Percentiles rank a stretch among this genome's conserved stretches.
These are phyloP conservation scores for Sternarchorhynchus goeldii DNA, from an alignment of 2,797 vertebrate species.

Conservation along the genomic window DNA sequence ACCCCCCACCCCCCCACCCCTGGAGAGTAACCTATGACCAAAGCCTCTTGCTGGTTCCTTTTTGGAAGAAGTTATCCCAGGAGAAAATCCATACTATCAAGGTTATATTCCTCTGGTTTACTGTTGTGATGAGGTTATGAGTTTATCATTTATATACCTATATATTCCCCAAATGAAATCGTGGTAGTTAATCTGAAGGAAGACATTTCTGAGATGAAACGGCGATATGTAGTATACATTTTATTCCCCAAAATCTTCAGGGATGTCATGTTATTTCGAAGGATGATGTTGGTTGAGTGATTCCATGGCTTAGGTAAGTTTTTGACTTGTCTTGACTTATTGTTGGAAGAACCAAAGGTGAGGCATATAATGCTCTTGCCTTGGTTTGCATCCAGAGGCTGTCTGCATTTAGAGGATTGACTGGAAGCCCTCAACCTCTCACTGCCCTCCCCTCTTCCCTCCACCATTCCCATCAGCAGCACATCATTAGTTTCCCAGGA, in stretches of 20 bases:
- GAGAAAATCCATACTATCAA: background rate
- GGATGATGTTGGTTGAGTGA: background rate
- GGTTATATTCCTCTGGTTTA: constrained; percentile 25
- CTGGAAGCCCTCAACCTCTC: background rate
- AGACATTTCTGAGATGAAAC: background rate
- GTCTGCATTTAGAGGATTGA: constrained; percentile 10
- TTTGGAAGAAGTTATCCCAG: constrained; percentile 42
- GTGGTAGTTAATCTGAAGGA: no score
- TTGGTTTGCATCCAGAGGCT: constrained; percentile 8
- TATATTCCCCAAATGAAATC: constrained; percentile 1
- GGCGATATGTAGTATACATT: background rate
- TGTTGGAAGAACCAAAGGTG: background rate
- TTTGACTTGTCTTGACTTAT: constrained; percentile 11
- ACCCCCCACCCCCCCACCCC: constrained; percentile 52
- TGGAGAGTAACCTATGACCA: constrained; percentile 48
- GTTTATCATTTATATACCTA: constrained; percentile 46
- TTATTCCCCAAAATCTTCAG: no score
- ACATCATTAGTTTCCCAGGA: constrained; percentile 50
- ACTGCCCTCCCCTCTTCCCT: background rate
- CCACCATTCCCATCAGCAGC: constrained; percentile 43
- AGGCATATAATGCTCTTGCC: background rate
- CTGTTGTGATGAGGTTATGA: constrained; percentile 45
- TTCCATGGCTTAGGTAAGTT: constrained; percentile 3
- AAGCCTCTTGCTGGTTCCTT: constrained; percentile 60
- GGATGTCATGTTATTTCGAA: background rate